Percentiles rank a stretch among this genome's conserved stretches.
Evolutionary conservation across 2,888 invertebrate genomes (phyloP).

Genomic region (Exephanes ischioxanthus): DNA sequence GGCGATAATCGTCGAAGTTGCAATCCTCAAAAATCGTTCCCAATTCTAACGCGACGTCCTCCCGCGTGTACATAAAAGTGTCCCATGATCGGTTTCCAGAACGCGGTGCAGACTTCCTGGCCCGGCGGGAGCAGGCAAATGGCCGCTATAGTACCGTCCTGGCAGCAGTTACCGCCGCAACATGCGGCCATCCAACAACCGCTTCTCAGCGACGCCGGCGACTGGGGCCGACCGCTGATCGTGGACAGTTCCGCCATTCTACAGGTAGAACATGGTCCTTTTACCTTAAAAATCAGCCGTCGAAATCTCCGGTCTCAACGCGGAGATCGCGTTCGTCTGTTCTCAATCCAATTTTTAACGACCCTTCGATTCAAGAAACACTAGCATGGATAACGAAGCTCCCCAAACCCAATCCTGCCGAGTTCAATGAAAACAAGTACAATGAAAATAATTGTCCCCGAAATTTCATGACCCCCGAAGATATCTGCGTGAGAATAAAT

Average conservation of each 20-base stretch:
- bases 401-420: not conserved
- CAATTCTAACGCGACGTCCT: constrained; percentile 62
- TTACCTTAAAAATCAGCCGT: not conserved
- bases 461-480: too few species aligned
- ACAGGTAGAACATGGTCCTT: constrained; percentile 85
- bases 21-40: constrained; percentile 56
- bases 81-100: constrained; percentile 82
- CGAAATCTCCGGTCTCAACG: not conserved
- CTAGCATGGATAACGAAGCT: not conserved
- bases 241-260: constrained; percentile 92
- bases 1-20: not conserved
- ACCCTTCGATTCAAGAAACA: not conserved
- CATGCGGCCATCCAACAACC: constrained; percentile 88
- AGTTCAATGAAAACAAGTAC: not conserved
- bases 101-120: constrained; percentile 91
- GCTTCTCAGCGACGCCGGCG: constrained; percentile 87
- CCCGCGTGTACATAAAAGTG: constrained; percentile 70
- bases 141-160: constrained; percentile 92
- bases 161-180: constrained; percentile 91
- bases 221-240: constrained; percentile 91
- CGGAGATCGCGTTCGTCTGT: not conserved
- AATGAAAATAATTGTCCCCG: not conserved
- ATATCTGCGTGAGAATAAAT: too few species aligned
- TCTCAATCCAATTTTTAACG: not conserved
- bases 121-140: constrained; percentile 90